A percentile compares a stretch with the other conserved stretches of the same genome.
Evolutionary conservation across 2,888 invertebrate species (phyloP).

Genomic region (Acrobeloides nanus): DNA sequence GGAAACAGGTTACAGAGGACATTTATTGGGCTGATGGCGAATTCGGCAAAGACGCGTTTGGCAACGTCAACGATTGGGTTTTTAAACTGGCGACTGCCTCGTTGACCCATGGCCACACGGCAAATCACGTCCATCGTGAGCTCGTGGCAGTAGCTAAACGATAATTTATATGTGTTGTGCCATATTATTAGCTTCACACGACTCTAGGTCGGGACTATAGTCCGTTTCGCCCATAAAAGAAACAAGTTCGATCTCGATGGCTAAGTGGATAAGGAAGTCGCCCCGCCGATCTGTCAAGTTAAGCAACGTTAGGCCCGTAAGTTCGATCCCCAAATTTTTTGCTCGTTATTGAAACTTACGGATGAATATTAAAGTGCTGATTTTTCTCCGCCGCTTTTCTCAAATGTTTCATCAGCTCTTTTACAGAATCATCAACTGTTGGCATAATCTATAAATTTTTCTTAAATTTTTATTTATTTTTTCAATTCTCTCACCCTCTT

Average conservation of each 20-base stretch:
- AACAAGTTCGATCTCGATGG: no score
- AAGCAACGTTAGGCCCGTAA: no score
- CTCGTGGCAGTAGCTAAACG: conserved; percentile 17
- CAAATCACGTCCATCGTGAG: conserved; percentile 57
- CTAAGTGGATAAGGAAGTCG: no score
- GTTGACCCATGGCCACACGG: conserved; percentile 56
- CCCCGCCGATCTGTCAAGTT: no score
- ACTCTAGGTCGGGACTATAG: no score
- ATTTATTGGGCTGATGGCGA: no score
- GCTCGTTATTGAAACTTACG: no score
- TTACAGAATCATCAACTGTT: conserved; percentile 55
- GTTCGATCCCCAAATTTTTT: no score
- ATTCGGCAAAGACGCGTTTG: conserved; percentile 4
- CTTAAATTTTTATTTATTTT: no score
- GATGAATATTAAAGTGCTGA: conserved; percentile 55
- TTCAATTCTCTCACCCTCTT: conserved; percentile 55
- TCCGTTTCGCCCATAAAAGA: no score
- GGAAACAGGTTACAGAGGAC: not conserved
- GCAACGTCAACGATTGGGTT: conserved; percentile 2
- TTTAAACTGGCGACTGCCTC: conserved; percentile 5
- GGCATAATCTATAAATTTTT: conserved; percentile 52
- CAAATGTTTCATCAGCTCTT: conserved; percentile 54
- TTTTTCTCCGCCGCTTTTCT: conserved; percentile 40
- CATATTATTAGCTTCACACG: no score
- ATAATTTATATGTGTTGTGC: no score